phyloP scores from a whole-genome alignment of 2,888 invertebrate genomes.

The Tetrapedia diversipes region DNA sequence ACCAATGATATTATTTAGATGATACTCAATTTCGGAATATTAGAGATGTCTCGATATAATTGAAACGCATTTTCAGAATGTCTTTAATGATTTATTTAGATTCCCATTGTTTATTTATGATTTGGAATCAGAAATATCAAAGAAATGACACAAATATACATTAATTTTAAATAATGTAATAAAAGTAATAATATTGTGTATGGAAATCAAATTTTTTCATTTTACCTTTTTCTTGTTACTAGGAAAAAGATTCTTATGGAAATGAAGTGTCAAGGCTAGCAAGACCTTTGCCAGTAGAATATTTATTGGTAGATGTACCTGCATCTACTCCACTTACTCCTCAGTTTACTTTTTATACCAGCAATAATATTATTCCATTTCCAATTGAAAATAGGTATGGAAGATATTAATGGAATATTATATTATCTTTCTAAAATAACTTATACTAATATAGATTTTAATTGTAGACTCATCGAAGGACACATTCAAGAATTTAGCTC shows the following conservation, averaged over 20 bases:
- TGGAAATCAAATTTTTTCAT: background rate
- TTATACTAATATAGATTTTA: background rate
- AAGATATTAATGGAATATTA: background rate
- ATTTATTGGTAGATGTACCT: slow-evolving; percentile 97
- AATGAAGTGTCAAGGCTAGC: slow-evolving; percentile 97
- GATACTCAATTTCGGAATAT: background rate
- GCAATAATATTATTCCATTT: slow-evolving; percentile 86
- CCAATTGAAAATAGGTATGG: slow-evolving; percentile 90
- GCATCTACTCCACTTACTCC: slow-evolving; percentile 94
- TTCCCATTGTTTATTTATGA: background rate
- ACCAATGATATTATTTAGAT: slow-evolving; percentile 25
- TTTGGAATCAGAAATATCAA: background rate
- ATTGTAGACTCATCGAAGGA: slow-evolving; percentile 86
- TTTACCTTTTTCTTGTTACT: slow-evolving; percentile 63
- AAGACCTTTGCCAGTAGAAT: slow-evolving; percentile 98
- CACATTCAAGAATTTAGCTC: slow-evolving; percentile 93
- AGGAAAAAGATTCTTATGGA: slow-evolving; percentile 98
- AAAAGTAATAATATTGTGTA: background rate
- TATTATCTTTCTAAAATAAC: too few species aligned
- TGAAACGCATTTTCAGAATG: slow-evolving; percentile 13
- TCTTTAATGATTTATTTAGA: background rate
- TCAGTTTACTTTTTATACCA: slow-evolving; percentile 89
- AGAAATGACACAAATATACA: background rate
- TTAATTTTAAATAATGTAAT: background rate
- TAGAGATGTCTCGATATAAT: background rate